Conservation (phyloP, 2,797 vertebrate species). For the Huso huso region DNA sequence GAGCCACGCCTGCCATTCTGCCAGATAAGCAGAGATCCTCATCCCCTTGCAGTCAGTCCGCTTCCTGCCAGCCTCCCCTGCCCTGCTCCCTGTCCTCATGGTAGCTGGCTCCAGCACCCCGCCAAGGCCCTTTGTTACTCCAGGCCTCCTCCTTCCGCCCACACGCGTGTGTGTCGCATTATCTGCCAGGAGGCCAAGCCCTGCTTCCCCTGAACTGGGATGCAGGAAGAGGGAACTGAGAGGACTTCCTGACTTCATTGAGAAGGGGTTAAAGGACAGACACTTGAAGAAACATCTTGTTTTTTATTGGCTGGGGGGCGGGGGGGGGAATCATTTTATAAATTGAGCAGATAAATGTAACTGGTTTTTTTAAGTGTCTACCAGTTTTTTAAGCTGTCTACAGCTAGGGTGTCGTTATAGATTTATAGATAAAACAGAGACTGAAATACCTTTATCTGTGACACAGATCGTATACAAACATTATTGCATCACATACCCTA, state of each 20-base stretch:
- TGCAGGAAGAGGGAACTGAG: conserved; percentile 91
- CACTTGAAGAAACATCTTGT: neutral
- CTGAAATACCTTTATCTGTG: too few relatives aligned
- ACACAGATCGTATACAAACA: too few relatives aligned
- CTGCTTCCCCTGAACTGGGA: conserved; percentile 74
- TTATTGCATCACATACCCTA: too few relatives aligned
- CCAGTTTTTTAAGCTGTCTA: too few relatives aligned
- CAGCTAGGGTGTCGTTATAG: too few relatives aligned
- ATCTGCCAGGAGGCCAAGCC: conserved; percentile 87
- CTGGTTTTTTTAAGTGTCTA: too few relatives aligned
- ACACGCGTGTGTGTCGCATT: conserved; percentile 84
- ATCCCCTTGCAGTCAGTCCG: conserved; percentile 44
- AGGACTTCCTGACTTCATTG: neutral
- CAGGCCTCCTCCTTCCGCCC: conserved; percentile 73
- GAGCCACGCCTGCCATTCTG: conserved; percentile 10
- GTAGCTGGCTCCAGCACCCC: conserved; percentile 74
- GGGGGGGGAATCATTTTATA: too few relatives aligned
- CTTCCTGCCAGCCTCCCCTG: conserved; percentile 75
- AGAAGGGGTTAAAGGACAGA: neutral
- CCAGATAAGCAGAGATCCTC: conserved; percentile 52
- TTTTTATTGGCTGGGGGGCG: too few relatives aligned
- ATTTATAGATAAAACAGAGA: too few relatives aligned
- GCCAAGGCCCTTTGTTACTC: conserved; percentile 79
- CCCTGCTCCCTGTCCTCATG: conserved; percentile 77
- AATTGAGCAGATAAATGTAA: too few relatives aligned